Evolutionary conservation across 2,888 invertebrate species (phyloP).

Genomic region (Oxystoma pomonae): DNA sequence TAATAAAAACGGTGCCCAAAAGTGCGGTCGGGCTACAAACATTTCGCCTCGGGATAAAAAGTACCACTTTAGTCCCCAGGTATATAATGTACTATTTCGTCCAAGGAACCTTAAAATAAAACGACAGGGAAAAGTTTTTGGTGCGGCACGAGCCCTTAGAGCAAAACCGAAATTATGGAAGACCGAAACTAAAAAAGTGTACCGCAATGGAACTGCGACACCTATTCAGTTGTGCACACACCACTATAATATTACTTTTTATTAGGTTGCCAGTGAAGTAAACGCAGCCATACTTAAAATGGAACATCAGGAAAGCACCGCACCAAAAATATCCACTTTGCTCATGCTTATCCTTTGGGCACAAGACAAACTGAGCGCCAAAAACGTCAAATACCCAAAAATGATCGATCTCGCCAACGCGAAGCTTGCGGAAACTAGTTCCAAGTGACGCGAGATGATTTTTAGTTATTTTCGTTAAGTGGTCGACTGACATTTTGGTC

Average conservation of each 20-base stretch:
- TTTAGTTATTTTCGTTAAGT: background rate
- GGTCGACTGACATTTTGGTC: background rate
- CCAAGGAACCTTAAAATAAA: too few species aligned
- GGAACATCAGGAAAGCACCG: slow-evolving; percentile 87
- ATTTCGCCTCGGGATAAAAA: too few species aligned
- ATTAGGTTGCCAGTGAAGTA: slow-evolving; percentile 89
- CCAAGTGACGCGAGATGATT: background rate
- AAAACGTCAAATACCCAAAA: slow-evolving; percentile 91
- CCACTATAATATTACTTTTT: slow-evolving; percentile 15
- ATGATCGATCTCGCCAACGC: slow-evolving; percentile 90
- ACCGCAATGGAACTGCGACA: background rate
- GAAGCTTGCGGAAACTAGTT: slow-evolving; percentile 61
- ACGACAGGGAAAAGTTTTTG: too few species aligned
- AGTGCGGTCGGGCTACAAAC: too few species aligned
- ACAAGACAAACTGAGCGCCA: slow-evolving; percentile 90
- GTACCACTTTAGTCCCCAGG: too few species aligned
- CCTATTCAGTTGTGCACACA: background rate
- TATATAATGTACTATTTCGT: too few species aligned
- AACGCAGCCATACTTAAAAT: slow-evolving; percentile 96
- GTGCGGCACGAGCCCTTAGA: too few species aligned
- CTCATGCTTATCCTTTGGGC: slow-evolving; percentile 94
- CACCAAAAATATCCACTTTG: slow-evolving; percentile 86
- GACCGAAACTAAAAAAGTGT: background rate
- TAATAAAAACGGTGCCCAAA: too few species aligned
- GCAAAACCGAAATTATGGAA: background rate